Conservation (phyloP, 2,888 invertebrate genomes). For the Lithodes maja region DNA sequence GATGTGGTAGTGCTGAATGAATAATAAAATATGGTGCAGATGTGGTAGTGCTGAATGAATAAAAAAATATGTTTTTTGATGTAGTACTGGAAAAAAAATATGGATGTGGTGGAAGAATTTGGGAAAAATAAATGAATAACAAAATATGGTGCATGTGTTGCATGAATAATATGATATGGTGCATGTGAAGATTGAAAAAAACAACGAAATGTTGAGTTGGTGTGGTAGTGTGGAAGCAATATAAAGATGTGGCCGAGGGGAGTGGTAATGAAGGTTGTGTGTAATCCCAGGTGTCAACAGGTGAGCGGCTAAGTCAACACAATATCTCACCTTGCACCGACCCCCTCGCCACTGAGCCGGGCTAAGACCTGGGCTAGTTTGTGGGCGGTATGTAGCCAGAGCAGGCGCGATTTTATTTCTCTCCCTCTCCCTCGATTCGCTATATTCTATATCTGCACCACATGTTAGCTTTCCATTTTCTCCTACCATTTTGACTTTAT, state of each 20-base stretch:
- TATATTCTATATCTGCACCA: too few species aligned
- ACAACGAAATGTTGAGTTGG: background rate
- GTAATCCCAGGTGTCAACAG: constrained; percentile 1
- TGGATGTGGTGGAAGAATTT: background rate
- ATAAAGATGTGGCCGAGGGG: background rate
- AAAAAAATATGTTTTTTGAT: background rate
- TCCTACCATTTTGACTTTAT: too few species aligned
- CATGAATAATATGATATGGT: too few species aligned
- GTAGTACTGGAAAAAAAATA: background rate
- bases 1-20: background rate
- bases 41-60: background rate
- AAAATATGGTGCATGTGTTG: too few species aligned
- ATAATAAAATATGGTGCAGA: background rate
- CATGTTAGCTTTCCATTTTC: too few species aligned
- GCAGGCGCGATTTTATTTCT: too few species aligned
- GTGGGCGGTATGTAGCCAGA: too few species aligned
- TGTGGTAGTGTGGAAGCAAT: background rate
- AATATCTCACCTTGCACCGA: background rate
- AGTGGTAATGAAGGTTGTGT: background rate
- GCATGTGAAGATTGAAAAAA: too few species aligned
- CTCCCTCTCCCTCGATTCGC: too few species aligned
- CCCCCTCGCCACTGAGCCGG: too few species aligned
- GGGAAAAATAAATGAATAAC: too few species aligned
- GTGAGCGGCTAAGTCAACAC: background rate
- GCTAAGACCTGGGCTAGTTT: too few species aligned